phyloP scores from a whole-genome alignment of 2,113 vertebrate species.

The Lutjanus erythropterus region DNA sequence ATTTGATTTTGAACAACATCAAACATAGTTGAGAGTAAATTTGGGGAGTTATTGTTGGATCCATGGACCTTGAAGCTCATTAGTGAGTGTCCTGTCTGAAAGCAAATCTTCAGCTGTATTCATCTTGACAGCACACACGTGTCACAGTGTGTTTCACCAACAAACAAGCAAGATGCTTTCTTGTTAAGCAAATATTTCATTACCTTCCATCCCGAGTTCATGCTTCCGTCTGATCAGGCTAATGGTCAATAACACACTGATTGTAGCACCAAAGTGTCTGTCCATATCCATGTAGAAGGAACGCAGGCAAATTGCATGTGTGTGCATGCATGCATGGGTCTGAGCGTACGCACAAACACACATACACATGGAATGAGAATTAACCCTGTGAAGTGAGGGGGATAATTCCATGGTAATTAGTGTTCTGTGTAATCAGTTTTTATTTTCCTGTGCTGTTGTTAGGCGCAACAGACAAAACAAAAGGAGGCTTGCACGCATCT shows the following conservation, averaged over 20 bases:
- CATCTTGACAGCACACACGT: not conserved
- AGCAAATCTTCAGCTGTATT: constrained; percentile 1
- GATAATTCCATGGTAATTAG: constrained; percentile 84
- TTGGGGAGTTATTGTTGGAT: not conserved
- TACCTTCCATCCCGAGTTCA: not conserved
- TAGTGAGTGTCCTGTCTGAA: not conserved
- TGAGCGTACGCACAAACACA: not conserved
- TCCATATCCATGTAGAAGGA: constrained; percentile 6
- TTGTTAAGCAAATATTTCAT: constrained; percentile 51
- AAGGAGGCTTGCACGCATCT: constrained; percentile 69
- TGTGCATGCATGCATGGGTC: not conserved
- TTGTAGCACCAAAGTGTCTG: constrained; percentile 11
- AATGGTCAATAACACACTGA: constrained; percentile 41
- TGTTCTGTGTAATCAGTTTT: constrained; percentile 84
- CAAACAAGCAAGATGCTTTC: constrained; percentile 27
- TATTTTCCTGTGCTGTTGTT: constrained; percentile 76
- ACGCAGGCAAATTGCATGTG: constrained; percentile 9
- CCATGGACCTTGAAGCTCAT: constrained; percentile 4
- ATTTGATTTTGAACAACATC: not conserved
- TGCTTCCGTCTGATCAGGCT: constrained; percentile 27
- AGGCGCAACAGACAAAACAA: constrained; percentile 81
- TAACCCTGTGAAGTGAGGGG: constrained; percentile 79
- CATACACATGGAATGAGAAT: constrained; percentile 58
- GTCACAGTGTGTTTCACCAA: constrained; percentile 36
- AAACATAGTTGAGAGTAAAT: constrained; percentile 13